A percentile compares a stretch with the other conserved stretches of the same genome.
Evolutionary conservation across 2,888 invertebrate genomes (phyloP).

Genomic region (Incurvaria masculella): DNA sequence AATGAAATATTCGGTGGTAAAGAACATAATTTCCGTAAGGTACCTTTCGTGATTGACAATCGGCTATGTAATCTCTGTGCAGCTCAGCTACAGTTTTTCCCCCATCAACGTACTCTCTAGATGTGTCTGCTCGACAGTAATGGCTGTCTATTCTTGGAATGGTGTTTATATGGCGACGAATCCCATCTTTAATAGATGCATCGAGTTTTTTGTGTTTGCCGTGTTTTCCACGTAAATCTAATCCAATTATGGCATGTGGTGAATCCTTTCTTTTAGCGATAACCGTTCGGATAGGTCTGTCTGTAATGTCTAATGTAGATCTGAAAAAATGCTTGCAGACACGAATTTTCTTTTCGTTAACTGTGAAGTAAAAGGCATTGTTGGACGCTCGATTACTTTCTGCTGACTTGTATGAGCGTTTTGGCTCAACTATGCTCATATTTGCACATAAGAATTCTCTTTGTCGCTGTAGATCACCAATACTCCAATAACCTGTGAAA

Average conservation of each 20-base stretch:
- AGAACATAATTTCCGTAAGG: conserved; percentile 10
- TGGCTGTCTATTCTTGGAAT: conserved; percentile 21
- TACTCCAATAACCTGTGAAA: conserved; percentile 15
- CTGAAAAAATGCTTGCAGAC: conserved; percentile 16
- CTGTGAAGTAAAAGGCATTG: conserved; percentile 6
- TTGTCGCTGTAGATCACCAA: not conserved
- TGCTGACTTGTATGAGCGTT: conserved; percentile 3
- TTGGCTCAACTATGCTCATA: conserved; percentile 1
- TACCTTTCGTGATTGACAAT: conserved; percentile 13
- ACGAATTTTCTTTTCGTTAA: conserved; percentile 7
- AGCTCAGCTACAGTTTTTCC: conserved; percentile 18
- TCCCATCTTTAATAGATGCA: conserved; percentile 15
- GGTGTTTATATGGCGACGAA: conserved; percentile 18
- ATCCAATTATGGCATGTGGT: conserved; percentile 5
- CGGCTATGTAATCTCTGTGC: conserved; percentile 18
- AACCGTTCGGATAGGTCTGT: conserved; percentile 12
- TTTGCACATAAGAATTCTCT: not conserved
- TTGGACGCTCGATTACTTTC: not conserved
- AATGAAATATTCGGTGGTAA: conserved; percentile 15
- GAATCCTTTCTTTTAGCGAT: conserved; percentile 13
- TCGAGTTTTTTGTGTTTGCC: conserved; percentile 16
- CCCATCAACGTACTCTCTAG: conserved; percentile 20
- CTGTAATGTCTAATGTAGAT: conserved; percentile 14
- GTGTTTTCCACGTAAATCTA: conserved; percentile 13
- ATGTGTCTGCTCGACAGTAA: conserved; percentile 17